phyloP scores from a whole-genome alignment of 1,140 invertebrate species.

The Trypoxylus dichotomus region DNA sequence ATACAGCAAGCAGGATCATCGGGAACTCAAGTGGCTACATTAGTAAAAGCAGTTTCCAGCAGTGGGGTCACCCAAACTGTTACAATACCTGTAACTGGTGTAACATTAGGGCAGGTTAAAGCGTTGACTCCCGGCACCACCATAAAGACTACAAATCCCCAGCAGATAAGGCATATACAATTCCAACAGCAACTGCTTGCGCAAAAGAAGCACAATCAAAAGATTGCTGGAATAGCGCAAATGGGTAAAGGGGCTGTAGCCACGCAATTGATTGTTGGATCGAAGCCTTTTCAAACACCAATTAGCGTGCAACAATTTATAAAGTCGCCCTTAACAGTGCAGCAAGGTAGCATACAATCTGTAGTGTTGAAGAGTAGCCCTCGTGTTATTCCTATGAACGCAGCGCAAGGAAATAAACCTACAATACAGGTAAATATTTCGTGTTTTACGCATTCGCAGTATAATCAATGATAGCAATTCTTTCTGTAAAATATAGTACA shows the following conservation, averaged over 20 bases:
- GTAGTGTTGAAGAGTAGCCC: constrained; percentile 49
- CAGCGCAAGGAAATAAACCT: constrained; percentile 48
- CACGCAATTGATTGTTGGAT: constrained; percentile 64
- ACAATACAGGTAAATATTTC: constrained; percentile 49
- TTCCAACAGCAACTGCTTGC: constrained; percentile 67
- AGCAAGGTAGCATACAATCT: constrained; percentile 42
- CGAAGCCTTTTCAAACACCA: constrained; percentile 64
- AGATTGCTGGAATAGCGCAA: constrained; percentile 50
- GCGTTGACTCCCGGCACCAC: constrained; percentile 53
- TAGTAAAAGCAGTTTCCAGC: constrained; percentile 63
- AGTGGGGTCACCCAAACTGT: constrained; percentile 56
- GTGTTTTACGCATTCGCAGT: background rate
- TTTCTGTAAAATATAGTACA: too few species aligned
- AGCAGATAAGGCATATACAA: constrained; percentile 70
- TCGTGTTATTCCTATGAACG: constrained; percentile 51
- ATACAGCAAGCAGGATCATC: constrained; percentile 56
- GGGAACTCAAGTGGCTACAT: constrained; percentile 57
- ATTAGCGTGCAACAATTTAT: constrained; percentile 78
- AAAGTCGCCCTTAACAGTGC: constrained; percentile 60
- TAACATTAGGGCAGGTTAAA: constrained; percentile 52
- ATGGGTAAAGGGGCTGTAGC: constrained; percentile 57
- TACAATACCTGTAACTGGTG: constrained; percentile 54
- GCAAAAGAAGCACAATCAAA: constrained; percentile 57
- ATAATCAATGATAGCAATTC: background rate
- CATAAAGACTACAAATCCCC: constrained; percentile 61